These are phyloP conservation scores for Dicrurus megarhynchus DNA, from an alignment of 2,113 vertebrate species.

Conservation along the genomic window DNA sequence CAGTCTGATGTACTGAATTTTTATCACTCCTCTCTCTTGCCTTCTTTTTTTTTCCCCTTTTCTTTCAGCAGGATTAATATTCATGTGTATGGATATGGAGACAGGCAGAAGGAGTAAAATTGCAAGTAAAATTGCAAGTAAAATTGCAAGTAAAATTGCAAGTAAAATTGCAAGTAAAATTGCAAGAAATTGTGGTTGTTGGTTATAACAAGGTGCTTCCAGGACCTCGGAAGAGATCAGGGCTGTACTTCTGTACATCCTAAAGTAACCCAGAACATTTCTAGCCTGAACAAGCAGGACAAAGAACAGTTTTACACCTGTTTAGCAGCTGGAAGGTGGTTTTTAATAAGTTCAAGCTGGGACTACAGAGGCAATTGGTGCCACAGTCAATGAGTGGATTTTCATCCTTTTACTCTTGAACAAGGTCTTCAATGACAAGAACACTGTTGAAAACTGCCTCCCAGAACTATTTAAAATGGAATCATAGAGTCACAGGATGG, in stretches of 20 bases:
- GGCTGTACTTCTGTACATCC: not conserved
- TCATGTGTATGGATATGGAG: not conserved
- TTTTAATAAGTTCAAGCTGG: not conserved
- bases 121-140: no score
- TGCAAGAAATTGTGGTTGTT: not conserved
- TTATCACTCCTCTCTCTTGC: not conserved
- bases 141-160: no score
- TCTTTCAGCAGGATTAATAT: not conserved
- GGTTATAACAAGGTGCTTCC: not conserved
- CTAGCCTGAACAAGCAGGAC: not conserved
- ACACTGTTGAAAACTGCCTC: not conserved
- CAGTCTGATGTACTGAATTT: slow-evolving; percentile 16
- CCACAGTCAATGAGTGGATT: not conserved
- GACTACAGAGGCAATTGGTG: not conserved
- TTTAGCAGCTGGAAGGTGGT: not conserved
- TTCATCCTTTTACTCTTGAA: not conserved
- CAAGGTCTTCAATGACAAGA: not conserved
- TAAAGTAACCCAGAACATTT: not conserved
- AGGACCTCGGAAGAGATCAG: not conserved
- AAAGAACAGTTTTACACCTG: not conserved
- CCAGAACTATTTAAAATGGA: not conserved
- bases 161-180: no score
- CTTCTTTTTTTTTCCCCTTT: not conserved
- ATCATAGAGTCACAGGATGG: not conserved
- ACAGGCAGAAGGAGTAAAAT: not conserved